Evolutionary conservation across 2,113 vertebrate species (phyloP).

Genomic region (Pluvianellus socialis): DNA sequence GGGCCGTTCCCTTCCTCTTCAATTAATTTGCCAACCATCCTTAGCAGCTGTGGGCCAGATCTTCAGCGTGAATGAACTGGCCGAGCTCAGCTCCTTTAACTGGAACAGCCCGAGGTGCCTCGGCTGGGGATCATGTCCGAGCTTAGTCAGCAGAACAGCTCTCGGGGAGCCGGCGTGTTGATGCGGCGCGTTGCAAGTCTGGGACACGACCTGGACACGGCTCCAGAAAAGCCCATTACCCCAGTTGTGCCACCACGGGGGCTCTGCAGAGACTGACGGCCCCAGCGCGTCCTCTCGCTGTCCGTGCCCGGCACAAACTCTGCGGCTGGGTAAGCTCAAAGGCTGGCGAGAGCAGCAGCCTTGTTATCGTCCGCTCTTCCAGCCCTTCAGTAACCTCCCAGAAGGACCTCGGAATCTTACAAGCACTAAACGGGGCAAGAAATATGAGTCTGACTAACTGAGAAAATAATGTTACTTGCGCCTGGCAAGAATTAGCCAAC

Average conservation of each 20-base stretch:
- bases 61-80: not conserved
- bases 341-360: not conserved
- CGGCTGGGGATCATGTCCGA: not conserved
- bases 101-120: not conserved
- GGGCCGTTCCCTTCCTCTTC: not conserved
- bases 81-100: not conserved
- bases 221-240: not conserved
- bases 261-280: not conserved
- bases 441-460: not conserved
- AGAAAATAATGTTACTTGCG: not conserved
- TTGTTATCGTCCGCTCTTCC: not conserved
- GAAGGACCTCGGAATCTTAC: not conserved
- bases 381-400: not conserved
- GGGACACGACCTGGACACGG: not conserved
- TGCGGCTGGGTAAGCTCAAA: not conserved
- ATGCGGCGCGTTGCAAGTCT: not conserved
- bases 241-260: not conserved
- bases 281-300: not conserved
- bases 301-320: not conserved
- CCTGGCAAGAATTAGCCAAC: not conserved
- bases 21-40: no score
- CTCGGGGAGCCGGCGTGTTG: not conserved
- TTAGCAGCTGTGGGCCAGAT: not conserved
- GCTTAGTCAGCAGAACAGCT: not conserved
- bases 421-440: not conserved